Evolutionary conservation across 1,140 invertebrate genomes (phyloP).

Genomic region (Gryon sp.): DNA sequence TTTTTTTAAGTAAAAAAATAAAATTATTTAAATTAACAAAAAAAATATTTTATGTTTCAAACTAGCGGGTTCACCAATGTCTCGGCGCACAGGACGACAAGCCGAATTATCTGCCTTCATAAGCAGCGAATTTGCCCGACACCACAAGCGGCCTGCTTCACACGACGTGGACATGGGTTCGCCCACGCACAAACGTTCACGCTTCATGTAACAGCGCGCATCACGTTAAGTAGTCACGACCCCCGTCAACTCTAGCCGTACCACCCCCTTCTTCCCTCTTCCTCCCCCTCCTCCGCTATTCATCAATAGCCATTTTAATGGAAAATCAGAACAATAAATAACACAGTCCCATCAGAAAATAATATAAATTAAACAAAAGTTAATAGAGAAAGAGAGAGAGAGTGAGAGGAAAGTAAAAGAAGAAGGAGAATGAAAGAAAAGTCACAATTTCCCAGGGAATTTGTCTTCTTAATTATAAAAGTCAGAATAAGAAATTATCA

Average conservation of each 20-base stretch:
- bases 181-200: conserved; percentile 83
- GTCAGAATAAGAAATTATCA: conserved; percentile 1
- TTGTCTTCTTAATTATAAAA: conserved; percentile 1
- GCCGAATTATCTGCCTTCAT: conserved; percentile 88
- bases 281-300: too few species aligned
- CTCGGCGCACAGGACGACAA: conserved; percentile 74
- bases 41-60: not conserved
- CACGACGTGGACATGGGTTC: conserved; percentile 85
- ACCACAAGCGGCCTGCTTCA: conserved; percentile 86
- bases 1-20: too few species aligned
- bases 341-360: conserved; percentile 1
- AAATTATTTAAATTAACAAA: too few species aligned
- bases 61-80: conserved; percentile 72
- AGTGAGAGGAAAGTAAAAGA: too few species aligned
- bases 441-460: conserved; percentile 6
- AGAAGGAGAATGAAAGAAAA: not conserved
- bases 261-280: conserved; percentile 57
- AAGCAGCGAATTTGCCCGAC: conserved; percentile 87
- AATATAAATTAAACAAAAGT: too few species aligned
- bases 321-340: conserved; percentile 9
- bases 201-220: conserved; percentile 81
- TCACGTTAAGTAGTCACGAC: conserved; percentile 76
- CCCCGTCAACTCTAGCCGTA: conserved; percentile 66
- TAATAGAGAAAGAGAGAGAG: too few species aligned
- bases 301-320: conserved; percentile 57